Evolutionary conservation across 2,113 vertebrate species (phyloP).

Genomic region (Catharus fuscescens): DNA sequence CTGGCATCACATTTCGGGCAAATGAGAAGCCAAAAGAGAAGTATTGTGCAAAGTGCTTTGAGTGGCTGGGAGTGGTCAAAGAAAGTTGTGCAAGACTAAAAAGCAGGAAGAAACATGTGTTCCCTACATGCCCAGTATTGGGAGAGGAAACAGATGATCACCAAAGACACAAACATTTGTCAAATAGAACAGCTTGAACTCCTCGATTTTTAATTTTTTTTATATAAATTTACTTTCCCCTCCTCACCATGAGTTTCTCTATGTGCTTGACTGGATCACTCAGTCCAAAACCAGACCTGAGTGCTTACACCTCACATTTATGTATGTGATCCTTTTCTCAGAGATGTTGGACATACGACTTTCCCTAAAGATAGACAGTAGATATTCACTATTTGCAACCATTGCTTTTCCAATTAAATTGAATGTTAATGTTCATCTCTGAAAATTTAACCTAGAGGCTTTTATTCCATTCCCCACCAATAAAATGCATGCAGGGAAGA

Average conservation of each 20-base stretch:
- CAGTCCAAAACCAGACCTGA: background rate
- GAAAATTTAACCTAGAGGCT: background rate
- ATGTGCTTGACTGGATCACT: background rate
- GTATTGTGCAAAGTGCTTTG: background rate
- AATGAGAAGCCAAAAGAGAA: conserved; percentile 18
- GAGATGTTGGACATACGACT: background rate
- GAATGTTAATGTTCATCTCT: background rate
- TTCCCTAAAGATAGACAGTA: background rate
- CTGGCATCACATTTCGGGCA: background rate
- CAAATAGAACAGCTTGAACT: background rate
- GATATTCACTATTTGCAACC: background rate
- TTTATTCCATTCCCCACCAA: background rate
- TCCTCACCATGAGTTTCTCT: background rate
- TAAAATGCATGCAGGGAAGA: background rate
- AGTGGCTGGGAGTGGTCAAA: background rate
- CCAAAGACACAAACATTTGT: background rate
- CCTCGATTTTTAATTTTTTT: background rate
- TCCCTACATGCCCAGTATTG: background rate
- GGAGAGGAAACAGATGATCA: conserved; percentile 17
- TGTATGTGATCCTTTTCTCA: background rate
- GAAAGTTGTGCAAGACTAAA: conserved; percentile 42
- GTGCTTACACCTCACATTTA: background rate
- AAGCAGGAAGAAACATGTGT: conserved; percentile 22
- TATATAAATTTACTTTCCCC: background rate
- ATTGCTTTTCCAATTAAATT: background rate